phyloP scores from a whole-genome alignment of 1,140 invertebrate genomes.

The Drosophila kurseongensis region DNA sequence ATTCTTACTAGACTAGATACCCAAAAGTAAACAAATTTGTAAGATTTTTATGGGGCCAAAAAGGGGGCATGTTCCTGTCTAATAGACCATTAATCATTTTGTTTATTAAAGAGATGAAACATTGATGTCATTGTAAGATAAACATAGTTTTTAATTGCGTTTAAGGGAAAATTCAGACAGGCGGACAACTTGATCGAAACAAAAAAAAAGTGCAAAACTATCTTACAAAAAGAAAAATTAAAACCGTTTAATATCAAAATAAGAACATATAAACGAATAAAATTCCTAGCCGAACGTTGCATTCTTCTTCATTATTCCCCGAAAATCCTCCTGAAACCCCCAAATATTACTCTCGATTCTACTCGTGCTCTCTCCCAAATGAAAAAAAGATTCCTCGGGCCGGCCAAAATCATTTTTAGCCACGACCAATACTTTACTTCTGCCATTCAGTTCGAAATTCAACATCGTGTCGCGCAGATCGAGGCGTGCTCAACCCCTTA shows the following conservation, averaged over 20 bases:
- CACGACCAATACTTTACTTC: slow-evolving; percentile 57
- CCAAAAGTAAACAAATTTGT: slow-evolving; percentile 31
- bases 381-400: slow-evolving; percentile 49
- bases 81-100: slow-evolving; percentile 61
- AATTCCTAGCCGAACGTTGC: slow-evolving; percentile 62
- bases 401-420: slow-evolving; percentile 80
- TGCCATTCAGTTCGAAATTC: slow-evolving; percentile 77
- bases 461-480: slow-evolving; percentile 73
- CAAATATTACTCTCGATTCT: slow-evolving; percentile 26
- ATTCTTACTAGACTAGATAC: neutral
- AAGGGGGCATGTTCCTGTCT: slow-evolving; percentile 18
- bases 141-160: slow-evolving; percentile 43
- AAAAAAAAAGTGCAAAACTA: slow-evolving; percentile 33
- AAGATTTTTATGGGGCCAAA: slow-evolving; percentile 7
- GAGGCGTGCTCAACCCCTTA: slow-evolving; percentile 37
- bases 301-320: slow-evolving; percentile 27
- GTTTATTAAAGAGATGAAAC: slow-evolving; percentile 37
- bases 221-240: slow-evolving; percentile 20
- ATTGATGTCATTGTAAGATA: slow-evolving; percentile 8
- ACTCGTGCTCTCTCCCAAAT: slow-evolving; percentile 26
- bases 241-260: slow-evolving; percentile 71
- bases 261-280: slow-evolving; percentile 67
- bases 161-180: slow-evolving; percentile 16
- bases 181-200: slow-evolving; percentile 65
- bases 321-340: slow-evolving; percentile 6